Evolutionary conservation across 2,797 vertebrate genomes (phyloP).

Genomic region (Sebastes elongatus): DNA sequence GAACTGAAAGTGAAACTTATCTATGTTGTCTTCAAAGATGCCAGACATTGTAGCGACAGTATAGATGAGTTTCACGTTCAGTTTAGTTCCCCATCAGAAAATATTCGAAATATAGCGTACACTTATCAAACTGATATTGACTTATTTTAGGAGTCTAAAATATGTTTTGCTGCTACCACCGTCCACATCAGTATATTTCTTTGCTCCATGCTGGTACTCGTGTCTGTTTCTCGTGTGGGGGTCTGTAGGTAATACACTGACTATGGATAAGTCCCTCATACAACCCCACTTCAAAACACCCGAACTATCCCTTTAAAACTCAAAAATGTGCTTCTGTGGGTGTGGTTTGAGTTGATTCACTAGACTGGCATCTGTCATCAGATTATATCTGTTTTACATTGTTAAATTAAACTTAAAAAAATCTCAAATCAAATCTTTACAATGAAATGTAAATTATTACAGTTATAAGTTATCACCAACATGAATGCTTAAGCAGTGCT

Average conservation of each 20-base stretch:
- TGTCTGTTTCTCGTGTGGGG: neutral
- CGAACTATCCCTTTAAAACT: neutral
- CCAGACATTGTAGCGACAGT: too few species aligned
- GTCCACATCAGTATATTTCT: neutral
- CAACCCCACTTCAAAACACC: neutral
- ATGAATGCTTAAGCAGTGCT: neutral
- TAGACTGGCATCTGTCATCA: neutral
- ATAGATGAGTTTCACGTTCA: accelerated
- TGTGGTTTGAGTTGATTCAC: neutral
- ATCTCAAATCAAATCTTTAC: neutral
- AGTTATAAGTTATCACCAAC: neutral
- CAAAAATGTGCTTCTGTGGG: neutral
- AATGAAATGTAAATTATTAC: neutral
- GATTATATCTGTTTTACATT: neutral
- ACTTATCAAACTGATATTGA: too few species aligned
- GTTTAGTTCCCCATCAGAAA: accelerated
- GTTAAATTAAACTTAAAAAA: neutral
- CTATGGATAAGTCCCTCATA: neutral
- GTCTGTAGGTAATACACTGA: neutral
- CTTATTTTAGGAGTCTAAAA: too few species aligned
- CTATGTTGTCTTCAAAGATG: accelerated
- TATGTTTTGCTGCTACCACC: too few species aligned
- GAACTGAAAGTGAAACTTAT: too few species aligned
- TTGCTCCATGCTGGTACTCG: neutral
- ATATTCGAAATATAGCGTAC: too few species aligned